phyloP scores from a whole-genome alignment of 2,113 vertebrate genomes.

The Oncorhynchus tshawytscha region DNA sequence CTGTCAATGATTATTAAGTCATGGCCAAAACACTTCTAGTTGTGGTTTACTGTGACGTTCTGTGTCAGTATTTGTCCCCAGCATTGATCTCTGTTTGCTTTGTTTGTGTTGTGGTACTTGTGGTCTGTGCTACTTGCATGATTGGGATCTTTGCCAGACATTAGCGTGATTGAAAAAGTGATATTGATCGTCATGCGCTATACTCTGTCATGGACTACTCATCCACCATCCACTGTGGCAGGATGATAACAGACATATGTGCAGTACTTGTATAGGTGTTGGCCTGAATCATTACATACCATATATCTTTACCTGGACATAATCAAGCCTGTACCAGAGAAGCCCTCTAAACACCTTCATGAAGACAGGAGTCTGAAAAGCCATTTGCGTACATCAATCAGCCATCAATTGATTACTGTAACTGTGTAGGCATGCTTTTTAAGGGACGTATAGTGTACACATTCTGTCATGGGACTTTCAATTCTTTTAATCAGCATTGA shows the following conservation, averaged over 20 bases:
- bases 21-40: conserved; percentile 1
- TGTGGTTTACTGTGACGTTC: conserved; percentile 27
- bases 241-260: background rate
- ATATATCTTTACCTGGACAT: background rate
- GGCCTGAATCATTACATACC: background rate
- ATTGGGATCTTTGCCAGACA: background rate
- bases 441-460: background rate
- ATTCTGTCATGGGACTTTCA: background rate
- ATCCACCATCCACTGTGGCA: background rate
- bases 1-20: background rate
- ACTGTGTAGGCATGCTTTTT: background rate
- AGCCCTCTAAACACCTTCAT: background rate
- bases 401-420: background rate
- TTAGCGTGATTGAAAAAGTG: conserved; percentile 3
- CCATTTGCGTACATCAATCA: background rate
- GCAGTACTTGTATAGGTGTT: background rate
- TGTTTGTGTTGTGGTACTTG: background rate
- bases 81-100: background rate
- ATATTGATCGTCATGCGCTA: background rate
- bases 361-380: background rate
- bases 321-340: background rate
- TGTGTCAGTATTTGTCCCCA: conserved; percentile 19
- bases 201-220: background rate
- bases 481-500: background rate
- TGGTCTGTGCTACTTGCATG: conserved; percentile 3